Evolutionary conservation across 2,797 vertebrate species (phyloP).

Genomic region (Psittacula derbiana): DNA sequence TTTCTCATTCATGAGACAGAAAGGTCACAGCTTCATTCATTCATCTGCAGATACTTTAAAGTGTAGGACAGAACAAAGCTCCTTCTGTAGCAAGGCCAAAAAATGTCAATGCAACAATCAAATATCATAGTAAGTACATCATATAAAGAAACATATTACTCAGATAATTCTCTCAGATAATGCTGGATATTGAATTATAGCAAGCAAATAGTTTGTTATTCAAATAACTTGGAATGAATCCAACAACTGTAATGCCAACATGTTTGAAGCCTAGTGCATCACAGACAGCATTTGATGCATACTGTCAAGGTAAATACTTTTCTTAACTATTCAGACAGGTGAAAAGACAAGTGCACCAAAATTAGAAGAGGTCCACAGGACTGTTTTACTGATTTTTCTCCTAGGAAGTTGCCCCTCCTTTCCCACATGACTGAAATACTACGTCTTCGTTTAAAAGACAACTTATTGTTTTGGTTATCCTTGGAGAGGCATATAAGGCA

Average conservation of each 20-base stretch:
- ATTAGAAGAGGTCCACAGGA: background rate
- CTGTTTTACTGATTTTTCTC: background rate
- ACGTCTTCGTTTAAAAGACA: background rate
- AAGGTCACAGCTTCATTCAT: background rate
- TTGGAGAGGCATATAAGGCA: background rate
- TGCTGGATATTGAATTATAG: background rate
- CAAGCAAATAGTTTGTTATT: background rate
- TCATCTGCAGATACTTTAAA: background rate
- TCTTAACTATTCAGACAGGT: background rate
- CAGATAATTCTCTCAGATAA: background rate
- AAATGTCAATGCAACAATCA: background rate
- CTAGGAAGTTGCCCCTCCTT: background rate
- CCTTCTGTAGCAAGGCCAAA: background rate
- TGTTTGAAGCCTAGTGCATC: background rate
- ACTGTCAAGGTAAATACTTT: background rate
- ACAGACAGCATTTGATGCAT: background rate
- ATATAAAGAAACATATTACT: background rate
- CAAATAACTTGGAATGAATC: background rate
- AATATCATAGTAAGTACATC: background rate
- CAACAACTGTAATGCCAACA: background rate
- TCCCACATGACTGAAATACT: background rate
- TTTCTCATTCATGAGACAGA: background rate
- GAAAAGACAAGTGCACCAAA: background rate
- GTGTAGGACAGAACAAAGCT: background rate
- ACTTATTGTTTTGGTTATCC: background rate